phyloP scores from a whole-genome alignment of 2,113 vertebrate genomes.

The Tetraodon nigroviridis region DNA sequence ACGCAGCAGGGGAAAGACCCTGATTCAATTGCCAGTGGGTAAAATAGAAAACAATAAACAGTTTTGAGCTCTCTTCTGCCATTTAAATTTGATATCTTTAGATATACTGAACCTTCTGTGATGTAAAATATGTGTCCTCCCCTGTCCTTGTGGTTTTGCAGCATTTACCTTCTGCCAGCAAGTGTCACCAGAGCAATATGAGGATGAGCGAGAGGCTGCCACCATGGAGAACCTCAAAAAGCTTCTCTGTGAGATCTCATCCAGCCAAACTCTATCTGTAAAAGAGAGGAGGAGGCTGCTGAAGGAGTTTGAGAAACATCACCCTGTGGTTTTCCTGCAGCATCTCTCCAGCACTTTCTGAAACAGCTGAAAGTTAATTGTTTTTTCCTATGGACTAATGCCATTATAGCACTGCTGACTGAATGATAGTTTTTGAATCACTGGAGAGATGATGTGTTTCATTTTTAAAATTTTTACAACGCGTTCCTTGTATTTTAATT shows the following conservation, averaged over 20 bases:
- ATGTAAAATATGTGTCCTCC: no score
- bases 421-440: not conserved
- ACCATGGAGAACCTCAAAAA: slow-evolving; percentile 69
- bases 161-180: slow-evolving; percentile 81
- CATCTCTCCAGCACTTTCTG: slow-evolving; percentile 67
- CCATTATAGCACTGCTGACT: no score
- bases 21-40: slow-evolving; percentile 73
- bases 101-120: no score
- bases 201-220: slow-evolving; percentile 71
- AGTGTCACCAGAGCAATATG: slow-evolving; percentile 74
- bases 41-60: not conserved
- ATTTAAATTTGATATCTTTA: no score
- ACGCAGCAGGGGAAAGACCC: slow-evolving; percentile 77
- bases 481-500: no score
- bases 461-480: no score
- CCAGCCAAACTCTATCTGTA: slow-evolving; percentile 51
- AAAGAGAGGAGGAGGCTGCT: slow-evolving; percentile 77
- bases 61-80: not conserved
- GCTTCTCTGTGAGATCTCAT: slow-evolving; percentile 69
- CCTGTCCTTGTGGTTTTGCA: slow-evolving; percentile 44
- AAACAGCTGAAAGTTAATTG: not conserved
- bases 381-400: no score
- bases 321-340: slow-evolving; percentile 73
- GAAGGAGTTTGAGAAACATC: slow-evolving; percentile 80
- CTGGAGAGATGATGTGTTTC: not conserved